Conservation (phyloP, 2,113 vertebrate species). For the Bubo bubo region DNA sequence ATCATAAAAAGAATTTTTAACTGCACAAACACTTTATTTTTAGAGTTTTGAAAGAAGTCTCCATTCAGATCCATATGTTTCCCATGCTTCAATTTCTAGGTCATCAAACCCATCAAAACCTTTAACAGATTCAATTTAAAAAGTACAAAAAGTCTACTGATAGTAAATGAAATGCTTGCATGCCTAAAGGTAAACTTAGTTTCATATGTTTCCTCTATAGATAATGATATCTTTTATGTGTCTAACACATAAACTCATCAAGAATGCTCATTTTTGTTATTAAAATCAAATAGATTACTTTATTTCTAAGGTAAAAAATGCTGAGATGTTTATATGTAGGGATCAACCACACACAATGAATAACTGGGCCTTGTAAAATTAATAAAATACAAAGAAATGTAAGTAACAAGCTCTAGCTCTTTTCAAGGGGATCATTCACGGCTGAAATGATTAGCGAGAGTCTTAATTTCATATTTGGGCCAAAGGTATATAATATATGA, state of each 20-base stretch:
- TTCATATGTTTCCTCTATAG: not conserved
- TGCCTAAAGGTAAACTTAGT: not conserved
- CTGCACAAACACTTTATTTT: not conserved
- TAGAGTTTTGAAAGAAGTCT: not conserved
- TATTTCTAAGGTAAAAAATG: not conserved
- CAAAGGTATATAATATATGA: not conserved
- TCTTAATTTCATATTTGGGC: not conserved
- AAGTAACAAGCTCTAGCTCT: not conserved
- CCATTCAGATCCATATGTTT: not conserved
- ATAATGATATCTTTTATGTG: not conserved
- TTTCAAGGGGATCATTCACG: not conserved
- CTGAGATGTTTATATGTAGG: not conserved
- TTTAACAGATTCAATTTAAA: not conserved
- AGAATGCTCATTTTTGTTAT: not conserved
- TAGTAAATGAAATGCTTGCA: not conserved
- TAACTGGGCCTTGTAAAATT: not conserved
- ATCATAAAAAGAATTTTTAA: not conserved
- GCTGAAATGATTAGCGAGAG: not conserved
- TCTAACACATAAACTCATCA: not conserved
- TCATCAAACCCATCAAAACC: not conserved
- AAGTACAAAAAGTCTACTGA: not conserved
- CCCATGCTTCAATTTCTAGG: not conserved
- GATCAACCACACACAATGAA: not conserved
- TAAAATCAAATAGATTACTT: not conserved
- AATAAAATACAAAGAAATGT: not conserved